These are phyloP conservation scores for Rhodophaea formosa DNA, from an alignment of 2,888 invertebrate genomes.

Conservation along the genomic window DNA sequence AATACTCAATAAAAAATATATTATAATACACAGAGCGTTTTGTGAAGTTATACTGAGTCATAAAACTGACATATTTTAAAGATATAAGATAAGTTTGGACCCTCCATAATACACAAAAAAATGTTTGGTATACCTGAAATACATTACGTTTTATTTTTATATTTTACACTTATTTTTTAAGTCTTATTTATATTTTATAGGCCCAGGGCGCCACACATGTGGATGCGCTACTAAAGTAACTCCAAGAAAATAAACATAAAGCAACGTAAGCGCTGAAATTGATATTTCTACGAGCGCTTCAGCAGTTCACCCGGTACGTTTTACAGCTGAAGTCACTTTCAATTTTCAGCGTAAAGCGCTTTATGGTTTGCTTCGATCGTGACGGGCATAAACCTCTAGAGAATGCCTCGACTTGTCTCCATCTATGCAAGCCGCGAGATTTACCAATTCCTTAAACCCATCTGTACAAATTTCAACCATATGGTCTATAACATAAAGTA, in stretches of 20 bases:
- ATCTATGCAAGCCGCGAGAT: slow-evolving; percentile 49
- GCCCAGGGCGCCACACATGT: too few relatives aligned
- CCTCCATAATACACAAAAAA: too few relatives aligned
- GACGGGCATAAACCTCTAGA: slow-evolving; percentile 62
- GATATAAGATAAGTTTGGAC: too few relatives aligned
- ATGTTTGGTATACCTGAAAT: too few relatives aligned
- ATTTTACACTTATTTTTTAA: too few relatives aligned
- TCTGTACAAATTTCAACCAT: slow-evolving; percentile 34
- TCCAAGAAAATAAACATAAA: slow-evolving; percentile 37
- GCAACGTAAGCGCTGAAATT: slow-evolving; percentile 50
- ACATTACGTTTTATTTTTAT: too few relatives aligned
- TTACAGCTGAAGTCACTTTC: slow-evolving; percentile 76
- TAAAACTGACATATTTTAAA: too few relatives aligned
- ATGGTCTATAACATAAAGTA: slow-evolving; percentile 25
- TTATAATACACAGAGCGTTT: too few relatives aligned
- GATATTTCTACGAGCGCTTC: slow-evolving; percentile 57
- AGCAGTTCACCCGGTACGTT: slow-evolving; percentile 57
- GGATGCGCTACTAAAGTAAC: too few relatives aligned
- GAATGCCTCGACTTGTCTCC: slow-evolving; percentile 57
- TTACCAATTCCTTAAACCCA: slow-evolving; percentile 40
- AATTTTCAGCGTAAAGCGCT: slow-evolving; percentile 73
- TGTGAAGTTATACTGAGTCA: too few relatives aligned
- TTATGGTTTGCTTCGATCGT: slow-evolving; percentile 65
- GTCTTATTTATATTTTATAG: too few relatives aligned
- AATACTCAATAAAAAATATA: too few relatives aligned